These are phyloP conservation scores for Etia nguti DNA, from an alignment of 2,113 vertebrate species.

Conservation along the genomic window DNA sequence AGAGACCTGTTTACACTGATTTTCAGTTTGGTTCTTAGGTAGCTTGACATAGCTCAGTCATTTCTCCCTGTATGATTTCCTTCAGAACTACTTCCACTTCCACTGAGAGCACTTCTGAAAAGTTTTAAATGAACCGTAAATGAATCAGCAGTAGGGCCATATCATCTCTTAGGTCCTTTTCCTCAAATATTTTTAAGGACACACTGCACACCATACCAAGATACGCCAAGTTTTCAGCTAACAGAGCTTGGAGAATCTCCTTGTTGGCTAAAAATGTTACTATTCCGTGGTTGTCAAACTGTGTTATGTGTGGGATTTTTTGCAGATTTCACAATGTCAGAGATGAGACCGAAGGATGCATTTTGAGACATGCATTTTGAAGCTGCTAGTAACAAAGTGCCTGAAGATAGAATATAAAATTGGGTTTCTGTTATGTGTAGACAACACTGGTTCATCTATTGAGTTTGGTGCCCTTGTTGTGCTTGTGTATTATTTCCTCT, in stretches of 20 bases:
- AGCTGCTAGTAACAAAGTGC: background rate
- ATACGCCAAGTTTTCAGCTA: accelerated
- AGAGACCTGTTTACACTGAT: background rate
- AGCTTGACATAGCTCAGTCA: background rate
- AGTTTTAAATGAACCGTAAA: background rate
- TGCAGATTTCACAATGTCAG: background rate
- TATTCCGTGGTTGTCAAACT: background rate
- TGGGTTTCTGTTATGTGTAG: background rate
- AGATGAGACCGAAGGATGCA: background rate
- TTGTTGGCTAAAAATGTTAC: accelerated
- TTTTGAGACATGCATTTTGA: background rate
- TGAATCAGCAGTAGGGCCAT: background rate
- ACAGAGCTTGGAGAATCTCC: background rate
- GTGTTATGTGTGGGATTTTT: accelerated
- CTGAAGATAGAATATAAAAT: background rate
- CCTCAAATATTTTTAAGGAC: background rate
- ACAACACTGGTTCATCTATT: background rate
- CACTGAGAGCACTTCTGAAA: background rate
- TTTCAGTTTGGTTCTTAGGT: background rate
- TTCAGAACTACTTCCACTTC: background rate
- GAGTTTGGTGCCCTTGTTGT: background rate
- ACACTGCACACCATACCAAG: accelerated
- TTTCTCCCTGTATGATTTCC: background rate
- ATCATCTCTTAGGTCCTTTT: background rate
- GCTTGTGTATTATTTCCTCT: background rate